Base-by-base conservation (phyloP, 2,888 invertebrate genomes). In the Macroteleia sp. region DNA sequence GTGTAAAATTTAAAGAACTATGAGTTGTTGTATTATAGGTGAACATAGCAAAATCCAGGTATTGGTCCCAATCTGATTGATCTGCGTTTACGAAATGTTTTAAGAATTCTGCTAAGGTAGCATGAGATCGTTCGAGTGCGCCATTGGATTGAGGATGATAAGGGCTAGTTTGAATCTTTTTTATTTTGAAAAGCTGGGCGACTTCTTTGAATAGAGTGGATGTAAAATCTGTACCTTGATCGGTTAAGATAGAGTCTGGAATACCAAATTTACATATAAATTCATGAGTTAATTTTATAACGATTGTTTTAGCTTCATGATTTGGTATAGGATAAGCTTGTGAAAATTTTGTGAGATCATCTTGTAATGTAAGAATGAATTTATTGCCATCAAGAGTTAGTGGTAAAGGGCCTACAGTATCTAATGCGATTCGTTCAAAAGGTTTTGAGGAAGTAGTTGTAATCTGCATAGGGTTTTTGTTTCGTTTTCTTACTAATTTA, bases 291-390 rank as follows among this genome's bases (percentile, higher is more conserved):
- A 86, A 80, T 32, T 30, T 77, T 57, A 79, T 80, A 0, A 88
- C 88, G 5, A 90, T 80, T 0, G 88, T 89, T 34, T 30, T 19
- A 0, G 90, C 84, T 81, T 88, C 86, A 17, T 85, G 84, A 81
- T 90, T 87, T 3, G 81, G 82, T 8, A 91, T 76, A 0, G 88
- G 75, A 36, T 76, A 79, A 4, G 88, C 88, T 69, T 82, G 79
- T 9, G 85, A 84, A 73, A 81, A 90, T 84, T 90, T 89, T 0
- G 88, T 86, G n/a, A 88, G 62, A 69, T 89, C 87, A 52, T 90
- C 88, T 82, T 88, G 87, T 14, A 46, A 20, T 5, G 28, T 46
- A 28, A 28, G n/a, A n/a, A n/a, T n/a, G n/a, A n/a, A n/a, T n/a
- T n/a, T n/a, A n/a, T n/a, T n/a, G n/a, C n/a, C n/a, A n/a, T n/a